These are phyloP conservation scores for Orientallactaga sibirica DNA, from an alignment of 2,797 vertebrate species.

Conservation along the genomic window DNA sequence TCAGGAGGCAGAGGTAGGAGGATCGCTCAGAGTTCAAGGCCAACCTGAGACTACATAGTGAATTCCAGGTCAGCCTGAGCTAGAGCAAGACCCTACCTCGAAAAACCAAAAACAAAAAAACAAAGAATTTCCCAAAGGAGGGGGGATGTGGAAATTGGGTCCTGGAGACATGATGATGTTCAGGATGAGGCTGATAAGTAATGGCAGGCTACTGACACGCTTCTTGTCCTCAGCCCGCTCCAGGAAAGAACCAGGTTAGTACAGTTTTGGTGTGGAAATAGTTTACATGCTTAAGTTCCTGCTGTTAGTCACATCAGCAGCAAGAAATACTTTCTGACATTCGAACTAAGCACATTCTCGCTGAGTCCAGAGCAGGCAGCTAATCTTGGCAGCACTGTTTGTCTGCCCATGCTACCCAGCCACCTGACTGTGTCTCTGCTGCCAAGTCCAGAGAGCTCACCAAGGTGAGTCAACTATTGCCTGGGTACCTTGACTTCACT, in stretches of 20 bases:
- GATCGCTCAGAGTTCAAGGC: too few relatives aligned
- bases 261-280: neutral
- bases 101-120: too few relatives aligned
- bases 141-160: accelerated
- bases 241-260: neutral
- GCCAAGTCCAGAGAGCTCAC: neutral
- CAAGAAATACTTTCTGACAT: neutral
- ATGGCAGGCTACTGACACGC: neutral
- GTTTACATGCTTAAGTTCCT: neutral
- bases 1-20: too few relatives aligned
- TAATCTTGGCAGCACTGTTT: neutral
- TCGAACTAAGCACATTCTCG: neutral
- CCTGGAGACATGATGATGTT: neutral
- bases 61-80: too few relatives aligned
- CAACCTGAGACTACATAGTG: too few relatives aligned
- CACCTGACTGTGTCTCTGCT: neutral
- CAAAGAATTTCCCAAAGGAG: neutral
- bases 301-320: neutral
- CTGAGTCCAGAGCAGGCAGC: neutral
- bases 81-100: too few relatives aligned
- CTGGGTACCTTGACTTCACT: neutral
- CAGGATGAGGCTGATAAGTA: neutral
- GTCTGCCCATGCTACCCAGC: neutral
- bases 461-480: neutral
- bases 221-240: neutral